Evolutionary conservation across 2,888 invertebrate species (phyloP), one percentile per base, ranked within the genome.

Genomic region (Andrena camellia): DNA sequence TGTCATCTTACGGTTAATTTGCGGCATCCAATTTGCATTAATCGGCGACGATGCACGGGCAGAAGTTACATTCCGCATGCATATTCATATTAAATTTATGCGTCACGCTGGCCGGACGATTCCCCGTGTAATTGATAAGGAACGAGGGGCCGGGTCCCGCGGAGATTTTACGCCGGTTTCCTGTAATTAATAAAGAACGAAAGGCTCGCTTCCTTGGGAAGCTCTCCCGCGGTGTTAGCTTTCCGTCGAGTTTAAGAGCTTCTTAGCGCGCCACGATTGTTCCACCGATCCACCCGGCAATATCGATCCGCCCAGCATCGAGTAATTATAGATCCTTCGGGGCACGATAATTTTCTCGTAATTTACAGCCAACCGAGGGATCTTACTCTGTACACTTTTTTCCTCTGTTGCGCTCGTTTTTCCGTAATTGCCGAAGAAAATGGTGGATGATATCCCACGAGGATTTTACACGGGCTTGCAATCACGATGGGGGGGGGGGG

Each of bases 1-100:
- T 78, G 78, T 78, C 78, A 35, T 73, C 78, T 69, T 33, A 71
- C 72, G 33, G 66, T 71, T 75, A 79, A 79, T 73, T 79, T 64
- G 62, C 31, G 64, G 54, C 42, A 42, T 76, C 54, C 78, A 74
- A 81, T 81, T 81, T 81, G 52, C 73, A 69, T 70, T 78, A 60
- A 69, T 74, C 68, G 73, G 64, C 8, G 73, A 69, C 20, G 72
- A 78, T 52, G 52, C 59, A 23, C 42, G 8, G 26, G 7, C 77
- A 66, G 72, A 73, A 73, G 68, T 73, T 72, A 60, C 76, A 60
- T 42, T 50, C 57, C 66, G 42, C 60, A 70, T 76, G 59, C 59
- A 69, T 78, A 73, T 78, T 81, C 68, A 68, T 63, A 72, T 59
- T 63, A 67, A 62, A 67, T 80, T 54, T 42, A 33, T 54, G 23